Evolutionary conservation across 2,113 vertebrate species (phyloP), one percentile per base, ranked within the genome.

Genomic region (Mesocricetus auratus): DNA sequence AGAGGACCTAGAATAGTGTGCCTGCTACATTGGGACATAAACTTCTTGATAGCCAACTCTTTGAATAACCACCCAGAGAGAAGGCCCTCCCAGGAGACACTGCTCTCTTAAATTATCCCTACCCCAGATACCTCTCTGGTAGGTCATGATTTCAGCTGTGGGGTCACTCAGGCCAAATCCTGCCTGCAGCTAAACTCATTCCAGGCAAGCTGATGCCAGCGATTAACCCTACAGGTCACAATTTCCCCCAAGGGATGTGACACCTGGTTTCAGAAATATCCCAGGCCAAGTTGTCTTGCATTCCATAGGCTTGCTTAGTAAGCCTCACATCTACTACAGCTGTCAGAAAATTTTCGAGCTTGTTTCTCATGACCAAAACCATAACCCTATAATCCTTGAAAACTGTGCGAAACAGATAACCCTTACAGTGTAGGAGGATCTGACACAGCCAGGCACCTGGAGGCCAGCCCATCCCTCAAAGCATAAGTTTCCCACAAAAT

Each of bases 311-410:
- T 93, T 94, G 75, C 58, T 93, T 92, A 93, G 77, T 87, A 96
- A 97, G 79, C 53, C 58, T 33, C 56, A 33, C 39, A 90, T 96
- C 58, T 90, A 96, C 45, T 86, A 91, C 96, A 87, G 93, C 96
- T 97, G 95, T 96, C 97, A 94, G 96, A 90, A 97, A 90, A 64
- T 56, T 79, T 94, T 96, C 81, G 97, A 86, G 58, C 90, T 95
- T 24, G 39, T 94, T 97, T 97, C 85, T 97, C 94, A 86, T 86
- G 81, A 93, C 81, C 71, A 82, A 79, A 97, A 95, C n/a, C 64
- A 92, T 94, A 96, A 96, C 96, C 88, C 60, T 96, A 90, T 95
- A 95, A 96, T 96, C 94, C 39, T 86, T 81, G 82, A 88, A 94
- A 97, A 97, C 66, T 95, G 96, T 93, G 95, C 90, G 66, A 75